Evolutionary conservation across 2,888 invertebrate species (phyloP), one percentile per base, ranked within the genome.

Genomic region (Mactromeris polynyma): DNA sequence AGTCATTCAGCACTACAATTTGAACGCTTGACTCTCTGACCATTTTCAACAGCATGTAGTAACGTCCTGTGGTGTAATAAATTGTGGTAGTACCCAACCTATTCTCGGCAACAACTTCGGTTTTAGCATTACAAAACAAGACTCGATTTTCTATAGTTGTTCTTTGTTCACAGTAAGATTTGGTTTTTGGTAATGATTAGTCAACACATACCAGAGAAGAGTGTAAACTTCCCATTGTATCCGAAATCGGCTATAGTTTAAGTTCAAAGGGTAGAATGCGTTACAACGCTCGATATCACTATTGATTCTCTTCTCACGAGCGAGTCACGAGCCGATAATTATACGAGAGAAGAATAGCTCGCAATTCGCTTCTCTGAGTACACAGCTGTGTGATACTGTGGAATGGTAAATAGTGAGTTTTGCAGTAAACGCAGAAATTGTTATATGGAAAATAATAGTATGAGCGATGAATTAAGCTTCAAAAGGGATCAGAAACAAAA

Each of bases 321-420:
- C 73, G 73, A 73, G 73, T 73, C 73, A 73, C 17, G 73, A 73
- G 73, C 73, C 73, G 73, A 73, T 73, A 73, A 73, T 73, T 73
- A 36, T 33, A 36, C 33, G 33, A 73, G 73, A 36, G 73, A 73
- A 19, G 58, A 6, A 64, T 26, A 26, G 26, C 58, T 64, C 58
- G 26, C 58, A 6, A 46, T 46, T 64, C 26, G 58, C 58, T 26
- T 64, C 58, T 26, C 26, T 26, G 58, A 64, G 58, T 64, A 26
- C 58, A n/a, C 58, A 64, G 58, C 26, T 64, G 58, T 64, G 26
- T 26, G 58, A 11, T 64, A 26, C 26, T 64, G 2, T 64, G 58
- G n/a, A 26, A n/a, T 26, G 26, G 58, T 26, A 64, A 64, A 26
- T 64, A 64, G 26, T 26, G n/a, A n/a, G 58, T 64, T 26, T 9